A percentile compares a stretch with the other conserved stretches of the same genome.
Conservation (phyloP, 2,113 vertebrate genomes). For the Lasiurus cinereus region DNA sequence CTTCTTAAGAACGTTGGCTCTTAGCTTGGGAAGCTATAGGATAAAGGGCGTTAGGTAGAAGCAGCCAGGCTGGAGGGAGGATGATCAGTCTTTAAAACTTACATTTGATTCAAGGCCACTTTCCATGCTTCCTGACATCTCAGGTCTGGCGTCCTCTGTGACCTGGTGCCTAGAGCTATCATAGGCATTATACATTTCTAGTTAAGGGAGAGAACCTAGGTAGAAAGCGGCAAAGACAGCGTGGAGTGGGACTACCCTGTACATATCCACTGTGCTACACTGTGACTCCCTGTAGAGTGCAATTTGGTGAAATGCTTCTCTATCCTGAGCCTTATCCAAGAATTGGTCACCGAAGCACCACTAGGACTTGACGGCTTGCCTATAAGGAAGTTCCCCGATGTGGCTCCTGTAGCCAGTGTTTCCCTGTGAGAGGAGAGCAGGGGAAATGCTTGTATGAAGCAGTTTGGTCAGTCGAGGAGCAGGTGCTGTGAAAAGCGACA, state of each 20-base stretch:
- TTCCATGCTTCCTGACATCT: conserved; percentile 28
- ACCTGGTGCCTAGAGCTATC: background rate
- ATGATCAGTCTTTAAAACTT: background rate
- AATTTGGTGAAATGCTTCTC: background rate
- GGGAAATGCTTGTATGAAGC: background rate
- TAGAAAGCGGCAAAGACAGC: conserved; percentile 17
- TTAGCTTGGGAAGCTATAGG: background rate
- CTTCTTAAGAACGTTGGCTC: background rate
- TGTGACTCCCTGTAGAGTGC: background rate
- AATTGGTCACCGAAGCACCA: background rate
- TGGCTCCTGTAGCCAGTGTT: background rate
- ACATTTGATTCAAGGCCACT: background rate
- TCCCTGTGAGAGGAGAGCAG: background rate
- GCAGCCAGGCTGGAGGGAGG: background rate
- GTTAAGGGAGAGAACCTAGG: conserved; percentile 54
- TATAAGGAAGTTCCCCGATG: background rate
- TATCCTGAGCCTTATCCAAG: background rate
- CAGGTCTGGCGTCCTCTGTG: background rate
- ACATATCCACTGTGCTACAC: background rate
- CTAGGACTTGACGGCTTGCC: background rate
- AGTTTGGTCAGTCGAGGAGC: accelerated
- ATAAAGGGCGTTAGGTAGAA: background rate
- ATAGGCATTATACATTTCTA: background rate
- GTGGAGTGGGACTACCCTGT: background rate
- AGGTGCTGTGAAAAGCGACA: background rate